phyloP scores from a whole-genome alignment of 2,113 vertebrate species.

The Cololabis saira region DNA sequence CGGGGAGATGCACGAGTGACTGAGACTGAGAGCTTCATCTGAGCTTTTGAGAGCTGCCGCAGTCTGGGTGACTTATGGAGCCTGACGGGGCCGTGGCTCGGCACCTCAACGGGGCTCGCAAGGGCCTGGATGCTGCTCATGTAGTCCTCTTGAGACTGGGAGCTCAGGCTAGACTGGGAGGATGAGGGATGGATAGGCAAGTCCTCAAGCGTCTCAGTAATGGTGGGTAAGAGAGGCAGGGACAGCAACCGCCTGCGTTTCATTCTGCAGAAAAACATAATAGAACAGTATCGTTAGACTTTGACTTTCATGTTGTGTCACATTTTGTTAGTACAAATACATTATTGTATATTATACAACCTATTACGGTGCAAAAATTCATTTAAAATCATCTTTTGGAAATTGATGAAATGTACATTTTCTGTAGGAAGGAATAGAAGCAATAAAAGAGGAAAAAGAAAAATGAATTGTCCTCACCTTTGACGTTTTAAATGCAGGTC shows the following conservation, averaged over 20 bases:
- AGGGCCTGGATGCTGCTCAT: constrained; percentile 81
- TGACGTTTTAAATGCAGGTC: constrained; percentile 7
- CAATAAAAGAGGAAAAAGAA: neutral
- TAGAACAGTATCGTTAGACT: constrained; percentile 5
- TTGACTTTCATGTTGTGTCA: neutral
- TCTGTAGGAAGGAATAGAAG: too few species aligned
- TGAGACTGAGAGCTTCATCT: constrained; percentile 66
- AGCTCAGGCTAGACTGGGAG: constrained; percentile 41
- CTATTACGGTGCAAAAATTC: too few species aligned
- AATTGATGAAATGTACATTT: neutral
- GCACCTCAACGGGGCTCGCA: constrained; percentile 60
- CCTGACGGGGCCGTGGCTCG: constrained; percentile 68
- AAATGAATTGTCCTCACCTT: constrained; percentile 54
- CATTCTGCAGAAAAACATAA: constrained; percentile 65
- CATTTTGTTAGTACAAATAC: too few species aligned
- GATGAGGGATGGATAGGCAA: constrained; percentile 41
- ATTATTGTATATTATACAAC: too few species aligned
- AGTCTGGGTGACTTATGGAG: constrained; percentile 67
- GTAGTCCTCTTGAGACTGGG: constrained; percentile 80
- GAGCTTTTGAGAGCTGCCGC: constrained; percentile 70
- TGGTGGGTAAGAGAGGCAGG: constrained; percentile 78
- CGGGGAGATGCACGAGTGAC: constrained; percentile 56
- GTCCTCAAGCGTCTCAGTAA: constrained; percentile 81
- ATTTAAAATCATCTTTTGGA: too few species aligned
- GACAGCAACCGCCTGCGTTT: constrained; percentile 71